Conservation (phyloP, 1,140 invertebrate genomes). For the Mamestra configurata region DNA sequence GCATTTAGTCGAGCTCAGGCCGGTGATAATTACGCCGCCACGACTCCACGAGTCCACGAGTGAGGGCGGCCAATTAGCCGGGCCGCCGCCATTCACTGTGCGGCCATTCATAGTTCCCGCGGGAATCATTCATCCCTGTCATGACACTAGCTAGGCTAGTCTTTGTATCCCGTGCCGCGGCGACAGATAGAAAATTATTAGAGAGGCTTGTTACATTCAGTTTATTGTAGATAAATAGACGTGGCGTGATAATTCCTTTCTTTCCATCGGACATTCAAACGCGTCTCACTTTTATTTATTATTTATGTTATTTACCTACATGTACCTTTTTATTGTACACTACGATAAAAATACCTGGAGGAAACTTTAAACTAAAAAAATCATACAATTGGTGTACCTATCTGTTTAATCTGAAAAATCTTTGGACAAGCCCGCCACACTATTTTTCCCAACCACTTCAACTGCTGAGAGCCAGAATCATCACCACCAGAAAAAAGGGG, state of each 20-base stretch:
- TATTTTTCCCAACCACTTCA: no score
- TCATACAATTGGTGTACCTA: no score
- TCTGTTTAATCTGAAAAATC: no score
- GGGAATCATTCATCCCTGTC: conserved; percentile 61
- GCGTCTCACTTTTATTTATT: no score
- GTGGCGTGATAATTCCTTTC: not conserved
- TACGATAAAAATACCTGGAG: no score
- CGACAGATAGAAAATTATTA: conserved; percentile 16
- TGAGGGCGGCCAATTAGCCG: conserved; percentile 56
- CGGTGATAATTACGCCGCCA: conserved; percentile 62
- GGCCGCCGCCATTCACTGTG: conserved; percentile 54
- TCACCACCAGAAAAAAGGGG: no score
- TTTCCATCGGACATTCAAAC: no score
- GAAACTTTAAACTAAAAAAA: no score
- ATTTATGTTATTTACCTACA: no score
- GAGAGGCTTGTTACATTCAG: not conserved
- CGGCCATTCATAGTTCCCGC: conserved; percentile 57
- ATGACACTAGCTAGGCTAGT: conserved; percentile 26
- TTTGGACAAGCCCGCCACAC: no score
- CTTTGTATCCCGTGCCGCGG: conserved; percentile 40
- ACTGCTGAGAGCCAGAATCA: no score
- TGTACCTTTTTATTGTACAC: no score
- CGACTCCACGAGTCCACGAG: conserved; percentile 50
- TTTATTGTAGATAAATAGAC: not conserved
- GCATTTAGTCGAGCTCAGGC: conserved; percentile 53